phyloP scores from a whole-genome alignment of 1,140 invertebrate genomes.

The Bombus pascuorum region DNA sequence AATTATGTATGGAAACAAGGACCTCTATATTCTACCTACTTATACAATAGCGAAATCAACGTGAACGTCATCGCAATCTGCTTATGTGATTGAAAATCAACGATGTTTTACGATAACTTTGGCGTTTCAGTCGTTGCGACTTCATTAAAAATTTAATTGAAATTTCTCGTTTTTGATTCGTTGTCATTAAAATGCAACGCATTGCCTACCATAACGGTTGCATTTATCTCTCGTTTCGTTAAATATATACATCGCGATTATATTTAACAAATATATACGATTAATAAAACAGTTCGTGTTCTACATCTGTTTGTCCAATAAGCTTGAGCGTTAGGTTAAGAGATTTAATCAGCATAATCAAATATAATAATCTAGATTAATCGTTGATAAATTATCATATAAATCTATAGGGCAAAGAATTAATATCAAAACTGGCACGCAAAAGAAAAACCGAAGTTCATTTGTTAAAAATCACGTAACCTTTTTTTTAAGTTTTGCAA shows the following conservation, averaged over 20 bases:
- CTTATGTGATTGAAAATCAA: background rate
- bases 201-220: background rate
- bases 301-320: no score
- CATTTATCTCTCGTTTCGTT: background rate
- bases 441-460: no score
- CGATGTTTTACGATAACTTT: background rate
- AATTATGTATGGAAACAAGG: background rate
- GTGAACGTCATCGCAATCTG: background rate
- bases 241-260: background rate
- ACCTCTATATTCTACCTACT: background rate
- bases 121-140: background rate
- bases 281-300: background rate
- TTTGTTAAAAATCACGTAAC: no score
- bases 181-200: background rate
- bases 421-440: no score
- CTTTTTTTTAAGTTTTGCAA: no score
- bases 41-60: background rate
- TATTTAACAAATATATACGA: background rate
- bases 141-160: slow-evolving; percentile 8
- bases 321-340: no score
- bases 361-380: no score
- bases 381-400: no score
- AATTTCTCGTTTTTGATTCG: background rate
- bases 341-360: background rate
- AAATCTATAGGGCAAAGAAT: no score